Evolutionary conservation across 1,140 invertebrate species (phyloP), one percentile per base, ranked within the genome.

Genomic region (Diabrotica virgifera): DNA sequence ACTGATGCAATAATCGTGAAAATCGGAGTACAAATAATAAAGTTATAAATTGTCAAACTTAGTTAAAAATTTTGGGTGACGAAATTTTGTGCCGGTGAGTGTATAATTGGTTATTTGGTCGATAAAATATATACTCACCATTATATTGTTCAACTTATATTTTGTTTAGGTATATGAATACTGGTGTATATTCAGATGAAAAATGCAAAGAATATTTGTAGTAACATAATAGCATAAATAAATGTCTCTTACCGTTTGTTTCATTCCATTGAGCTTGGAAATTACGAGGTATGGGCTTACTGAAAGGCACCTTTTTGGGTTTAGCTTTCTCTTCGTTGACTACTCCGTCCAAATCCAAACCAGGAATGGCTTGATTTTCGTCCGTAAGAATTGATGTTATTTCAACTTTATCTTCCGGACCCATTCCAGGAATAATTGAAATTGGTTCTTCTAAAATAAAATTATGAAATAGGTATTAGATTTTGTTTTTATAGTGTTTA

Each of bases 211-310:
- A 24, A 24, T 24, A 24, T 24, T 24, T 24, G 40, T 46, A 8
- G 40, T 24, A 46, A 8, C 3, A 46, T 46, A 46, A 46, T 10
- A 46, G 6, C 5, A 8, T 46, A 46, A 46, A 46, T 46, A 8
- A 3, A 46, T 46, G 4, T 46, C 40, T 54, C 46, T 64, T 63
- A 69, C 72, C 76, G n/a, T 80, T 78, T 63, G 89, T 88, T 75
- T 95, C 93, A 73, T 94, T 94, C 96, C 96, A 98, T 64, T 96
- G 93, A 35, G 92, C 93, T 80, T 97, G 94, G 81, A 98, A 98
- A 75, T 95, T 94, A 70, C 92, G 89, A 5, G 95, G 95, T 78
- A 98, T 97, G 11, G 95, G 95, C 77, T 97, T 96, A 67, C 94
- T 93, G 76, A 96, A 97, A 6, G 95, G 95, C 37, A 90, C 90